Base-by-base conservation (phyloP, 2,888 invertebrate species). In the Lamellibrachia columna region DNA sequence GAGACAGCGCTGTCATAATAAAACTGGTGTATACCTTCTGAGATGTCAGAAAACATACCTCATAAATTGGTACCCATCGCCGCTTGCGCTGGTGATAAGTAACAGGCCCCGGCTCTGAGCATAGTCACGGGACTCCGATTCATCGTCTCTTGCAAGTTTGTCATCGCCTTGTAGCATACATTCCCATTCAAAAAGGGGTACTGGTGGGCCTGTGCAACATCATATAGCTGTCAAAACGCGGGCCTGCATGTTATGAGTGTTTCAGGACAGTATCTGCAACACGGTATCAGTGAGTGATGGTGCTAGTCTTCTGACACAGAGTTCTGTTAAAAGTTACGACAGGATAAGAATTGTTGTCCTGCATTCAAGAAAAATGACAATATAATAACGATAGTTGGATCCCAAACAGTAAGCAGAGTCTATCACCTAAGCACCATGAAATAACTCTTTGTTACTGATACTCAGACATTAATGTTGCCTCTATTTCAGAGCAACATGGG, bases 401-500 rank as follows among this genome's bases (percentile, higher is more conserved):
- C 40, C 40, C 40, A 40, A 40, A 40, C 40, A 40, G 40, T 40
- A 40, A 40, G 40, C 40, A 40, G 40, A 0, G 40, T 40, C 40
- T 40, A 40, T 40, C 40, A 40, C 40, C 40, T 40, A 40, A 40
- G n/a, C 90, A 90, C n/a, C 15, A 22, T 15, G 90, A 22, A 1
- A 15, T n/a, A 1, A n/a, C n/a, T 90, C 15, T 15, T 40, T 52
- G 52, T 52, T 91, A 52, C 52, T 91, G 91, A 53, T 91, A 52
- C 91, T 91, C 40, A 28, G 6, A 52, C 40, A 15, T 11, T 6
- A 91, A 91, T 91, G 11, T 40, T 91, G 40, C 40, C 40, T 40
- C 40, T 75, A 22, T 75, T 22, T 28, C 91, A 91, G 91, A 52
- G 52, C 93, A 93, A 52, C 90, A 94, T 94, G 94, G 93, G 93